Conservation (phyloP, 2,113 vertebrate species). For the Tetraodon nigroviridis region DNA sequence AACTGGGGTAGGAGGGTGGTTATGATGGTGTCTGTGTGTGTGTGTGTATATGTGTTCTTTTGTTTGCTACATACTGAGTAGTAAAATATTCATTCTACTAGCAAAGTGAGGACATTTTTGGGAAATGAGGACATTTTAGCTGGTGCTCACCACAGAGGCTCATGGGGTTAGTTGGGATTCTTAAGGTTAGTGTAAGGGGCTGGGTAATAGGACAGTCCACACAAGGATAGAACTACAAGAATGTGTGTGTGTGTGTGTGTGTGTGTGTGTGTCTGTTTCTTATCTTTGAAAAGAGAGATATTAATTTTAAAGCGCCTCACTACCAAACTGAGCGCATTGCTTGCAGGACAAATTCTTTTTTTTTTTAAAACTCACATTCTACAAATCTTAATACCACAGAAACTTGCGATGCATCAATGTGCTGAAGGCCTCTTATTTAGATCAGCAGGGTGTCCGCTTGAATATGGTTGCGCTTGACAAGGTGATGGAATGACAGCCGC, state of each 20-base stretch:
- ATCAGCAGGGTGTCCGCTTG: slow-evolving; percentile 66
- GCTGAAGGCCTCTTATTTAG: slow-evolving; percentile 60
- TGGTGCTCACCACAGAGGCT: no score
- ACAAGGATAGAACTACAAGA: no score
- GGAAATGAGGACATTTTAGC: no score
- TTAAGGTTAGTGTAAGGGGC: no score
- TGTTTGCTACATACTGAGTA: no score
- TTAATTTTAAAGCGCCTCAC: slow-evolving; percentile 11
- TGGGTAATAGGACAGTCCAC: no score
- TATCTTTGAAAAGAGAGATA: slow-evolving; percentile 37
- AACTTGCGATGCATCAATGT: slow-evolving; percentile 67
- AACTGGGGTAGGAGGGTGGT: slow-evolving; percentile 27
- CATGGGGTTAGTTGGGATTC: no score
- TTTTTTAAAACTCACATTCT: slow-evolving; percentile 16
- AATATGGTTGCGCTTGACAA: slow-evolving; percentile 65
- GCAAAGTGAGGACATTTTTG: no score
- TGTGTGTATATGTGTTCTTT: no score
- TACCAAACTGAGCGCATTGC: slow-evolving; percentile 35
- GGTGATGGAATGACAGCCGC: slow-evolving; percentile 68
- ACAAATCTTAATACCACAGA: slow-evolving; percentile 51
- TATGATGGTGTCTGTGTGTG: background rate
- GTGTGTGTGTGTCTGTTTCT: slow-evolving; percentile 29
- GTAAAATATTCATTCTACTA: no score
- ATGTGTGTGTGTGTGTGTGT: slow-evolving; percentile 1
- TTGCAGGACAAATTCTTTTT: slow-evolving; percentile 19